These are phyloP conservation scores for Parelbella ahira DNA, from an alignment of 2,888 invertebrate species.

Conservation along the genomic window DNA sequence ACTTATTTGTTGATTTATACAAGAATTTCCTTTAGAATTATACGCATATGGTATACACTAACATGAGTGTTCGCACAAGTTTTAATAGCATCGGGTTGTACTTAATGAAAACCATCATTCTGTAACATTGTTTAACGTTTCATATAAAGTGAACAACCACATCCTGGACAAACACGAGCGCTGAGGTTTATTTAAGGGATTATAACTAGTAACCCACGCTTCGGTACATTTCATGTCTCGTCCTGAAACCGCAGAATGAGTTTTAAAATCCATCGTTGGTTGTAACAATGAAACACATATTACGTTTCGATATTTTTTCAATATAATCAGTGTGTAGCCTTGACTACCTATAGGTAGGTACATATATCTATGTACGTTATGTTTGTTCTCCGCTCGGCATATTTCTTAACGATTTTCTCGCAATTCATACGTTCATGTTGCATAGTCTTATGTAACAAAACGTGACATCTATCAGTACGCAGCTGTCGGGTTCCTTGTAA, in stretches of 20 bases:
- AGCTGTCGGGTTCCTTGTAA: conserved; percentile 2
- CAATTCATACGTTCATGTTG: no score
- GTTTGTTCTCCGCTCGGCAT: no score
- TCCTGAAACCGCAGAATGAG: conserved; percentile 17
- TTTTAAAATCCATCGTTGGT: conserved; percentile 6
- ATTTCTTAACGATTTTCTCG: no score
- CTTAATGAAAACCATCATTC: conserved; percentile 11
- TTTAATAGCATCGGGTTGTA: conserved; percentile 8
- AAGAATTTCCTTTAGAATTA: no score
- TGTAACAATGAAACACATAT: conserved; percentile 5
- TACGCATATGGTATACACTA: no score
- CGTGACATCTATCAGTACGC: conserved; percentile 16
- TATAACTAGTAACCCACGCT: conserved; percentile 20
- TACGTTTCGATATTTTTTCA: background rate
- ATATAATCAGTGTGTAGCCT: background rate
- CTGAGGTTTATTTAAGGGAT: conserved; percentile 21
- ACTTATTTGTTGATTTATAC: no score
- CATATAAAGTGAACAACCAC: conserved; percentile 24
- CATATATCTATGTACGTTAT: no score
- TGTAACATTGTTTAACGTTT: conserved; percentile 21
- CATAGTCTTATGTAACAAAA: conserved; percentile 17
- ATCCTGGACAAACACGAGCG: conserved; percentile 21
- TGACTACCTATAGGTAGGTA: no score
- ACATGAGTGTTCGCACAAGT: conserved; percentile 2
- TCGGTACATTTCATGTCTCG: conserved; percentile 23